These are phyloP conservation scores for Heliopora coerulea DNA, from an alignment of 92 coral and sea anemone genomes.

Conservation along the genomic window DNA sequence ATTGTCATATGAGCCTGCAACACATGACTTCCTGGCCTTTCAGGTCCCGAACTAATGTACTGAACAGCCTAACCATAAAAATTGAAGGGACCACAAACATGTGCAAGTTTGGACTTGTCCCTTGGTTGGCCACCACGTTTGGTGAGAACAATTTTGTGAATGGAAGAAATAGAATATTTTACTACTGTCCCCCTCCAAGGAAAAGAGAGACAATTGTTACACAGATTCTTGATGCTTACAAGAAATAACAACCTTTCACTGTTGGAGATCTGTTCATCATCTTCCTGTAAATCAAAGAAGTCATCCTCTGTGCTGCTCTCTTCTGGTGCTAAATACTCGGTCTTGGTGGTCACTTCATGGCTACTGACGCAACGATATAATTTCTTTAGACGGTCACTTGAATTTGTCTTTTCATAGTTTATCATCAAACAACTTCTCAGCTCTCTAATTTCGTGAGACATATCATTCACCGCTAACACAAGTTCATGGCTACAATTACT, in stretches of 20 bases:
- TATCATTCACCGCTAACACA: slow-evolving; percentile 60
- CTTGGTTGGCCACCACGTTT: too few relatives aligned
- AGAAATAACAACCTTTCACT: slow-evolving; percentile 31
- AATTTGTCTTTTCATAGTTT: slow-evolving; percentile 28
- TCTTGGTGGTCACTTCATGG: slow-evolving; percentile 4
- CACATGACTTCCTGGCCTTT: too few relatives aligned
- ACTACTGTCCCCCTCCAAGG: too few relatives aligned
- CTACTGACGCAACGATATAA: neutral
- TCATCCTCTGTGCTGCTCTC: slow-evolving; percentile 30
- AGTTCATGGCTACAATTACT: slow-evolving; percentile 50
- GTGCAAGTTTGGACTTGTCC: too few relatives aligned
- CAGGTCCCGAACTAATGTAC: too few relatives aligned
- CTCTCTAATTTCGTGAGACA: slow-evolving; percentile 70
- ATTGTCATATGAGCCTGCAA: too few relatives aligned
- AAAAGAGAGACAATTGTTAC: too few relatives aligned
- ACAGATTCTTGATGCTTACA: too few relatives aligned
- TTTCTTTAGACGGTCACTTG: slow-evolving; percentile 1
- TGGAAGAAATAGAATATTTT: too few relatives aligned
- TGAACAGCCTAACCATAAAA: too few relatives aligned
- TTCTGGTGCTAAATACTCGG: neutral
- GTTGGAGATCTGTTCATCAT: slow-evolving; percentile 40
- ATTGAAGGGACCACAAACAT: too few relatives aligned
- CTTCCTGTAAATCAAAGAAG: slow-evolving; percentile 10
- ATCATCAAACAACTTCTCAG: slow-evolving; percentile 25
- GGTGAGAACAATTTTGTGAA: too few relatives aligned